Evolutionary conservation across 2,888 invertebrate species (phyloP), one percentile per base, ranked within the genome.

Genomic region (Parasteatoda lunata): DNA sequence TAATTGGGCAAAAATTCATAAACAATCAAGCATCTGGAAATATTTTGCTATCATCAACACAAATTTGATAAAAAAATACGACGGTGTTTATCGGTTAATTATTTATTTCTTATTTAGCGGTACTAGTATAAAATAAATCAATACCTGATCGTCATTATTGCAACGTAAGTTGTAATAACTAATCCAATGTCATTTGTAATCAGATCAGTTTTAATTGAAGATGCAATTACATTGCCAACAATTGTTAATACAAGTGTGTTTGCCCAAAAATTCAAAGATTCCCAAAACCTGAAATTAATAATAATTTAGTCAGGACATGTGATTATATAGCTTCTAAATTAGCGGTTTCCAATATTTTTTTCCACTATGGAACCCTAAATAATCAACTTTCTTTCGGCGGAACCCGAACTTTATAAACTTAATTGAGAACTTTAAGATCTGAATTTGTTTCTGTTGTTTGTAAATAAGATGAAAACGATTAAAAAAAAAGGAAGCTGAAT

Each of bases 201-300:
- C 11, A 93, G 92, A 76, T 93, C 91, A 66, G 92, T 92, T 15
- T 93, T 91, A n/a, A 91, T 92, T 88, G 92, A 93, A 89, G 94
- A 93, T 69, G 94, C 93, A 48, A 94, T 94, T 59, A 94, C 93
- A 13, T 94, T 93, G 0, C 94, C 94, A 0, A 94, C 93, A 90
- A 94, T 93, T 0, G 94, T 93, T 88, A 94, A 94, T 65, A 94
- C 93, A 11, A 94, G 90, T 0, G 94, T 94, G 89, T 94, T 94
- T 11, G 93, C 92, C 88, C 93, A 91, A 89, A 92, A 93, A 8
- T 92, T 92, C 88, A 93, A 88, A 81, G 92, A 91, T 89, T 93
- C 92, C 93, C 93, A 93, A 84, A 93, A 93, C 77, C 92, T 92
- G 89, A 45, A n/a, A 11, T n/a, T 13, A 59, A 8, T 0, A 59